Base-by-base conservation (phyloP, 2,888 invertebrate species). In the Steinernema carpocapsae region DNA sequence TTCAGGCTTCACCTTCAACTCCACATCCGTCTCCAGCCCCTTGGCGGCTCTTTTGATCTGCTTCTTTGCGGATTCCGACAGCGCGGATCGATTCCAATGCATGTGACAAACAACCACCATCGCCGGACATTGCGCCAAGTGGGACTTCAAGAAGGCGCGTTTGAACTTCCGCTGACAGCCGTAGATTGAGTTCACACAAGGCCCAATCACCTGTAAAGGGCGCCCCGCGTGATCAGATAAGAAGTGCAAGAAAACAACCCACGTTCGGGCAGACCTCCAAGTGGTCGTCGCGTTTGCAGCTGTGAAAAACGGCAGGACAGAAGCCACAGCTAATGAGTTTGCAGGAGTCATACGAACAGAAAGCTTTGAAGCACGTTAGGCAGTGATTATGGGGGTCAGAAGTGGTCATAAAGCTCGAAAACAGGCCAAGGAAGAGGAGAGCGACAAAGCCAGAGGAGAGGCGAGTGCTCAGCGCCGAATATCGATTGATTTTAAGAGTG, bases 281-380 rank as follows among this genome's bases (percentile, higher is more conserved):
- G 71, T 79, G 80, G 22, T 79, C 80, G 4, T 74, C 75, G 42
- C 82, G n/a, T 56, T 79, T 79, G 51, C 80, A 79, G 29, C n/a
- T 43, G 56, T 81, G 80, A 22, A 79, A 45, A 10, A 51, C 51
- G 10, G 72, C 73, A n/a, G 37, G 37, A 32, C 80, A 79, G 32
- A 64, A 56, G 0, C 29, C 22, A 56, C 80, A 79, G 17, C 59
- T 10, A 24, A 73, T 22, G 1, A 56, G 22, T 4, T n/a, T n/a
- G n/a, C n/a, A n/a, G n/a, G n/a, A n/a, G n/a, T n/a, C n/a, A n/a
- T n/a, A n/a, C n/a, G n/a, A n/a, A n/a, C n/a, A n/a, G n/a, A n/a
- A n/a, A n/a, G n/a, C n/a, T n/a, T n/a, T n/a, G n/a, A n/a, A n/a
- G n/a, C n/a, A n/a, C n/a, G n/a, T n/a, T n/a, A n/a, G n/a, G n/a